Evolutionary conservation across 1,140 invertebrate genomes (phyloP).

Genomic region (Diploscapter pachys): DNA sequence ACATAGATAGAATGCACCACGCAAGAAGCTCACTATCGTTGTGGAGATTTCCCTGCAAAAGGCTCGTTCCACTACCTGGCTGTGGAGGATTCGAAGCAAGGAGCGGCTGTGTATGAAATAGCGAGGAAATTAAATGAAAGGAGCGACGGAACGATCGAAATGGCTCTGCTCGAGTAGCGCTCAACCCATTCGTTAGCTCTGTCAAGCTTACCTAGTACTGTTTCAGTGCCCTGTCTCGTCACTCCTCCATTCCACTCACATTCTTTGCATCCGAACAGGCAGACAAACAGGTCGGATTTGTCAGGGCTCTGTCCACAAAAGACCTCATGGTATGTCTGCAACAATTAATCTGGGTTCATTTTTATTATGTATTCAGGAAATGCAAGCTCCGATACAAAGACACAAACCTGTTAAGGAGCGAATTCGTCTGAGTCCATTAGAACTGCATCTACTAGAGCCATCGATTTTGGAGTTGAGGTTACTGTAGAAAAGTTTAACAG

Average conservation of each 20-base stretch:
- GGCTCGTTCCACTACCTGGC: slow-evolving; percentile 28
- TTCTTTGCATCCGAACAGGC: slow-evolving; percentile 23
- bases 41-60: slow-evolving; percentile 13
- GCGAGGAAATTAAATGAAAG: slow-evolving; percentile 20
- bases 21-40: slow-evolving; percentile 17
- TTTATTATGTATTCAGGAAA: too few species aligned
- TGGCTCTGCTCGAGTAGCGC: slow-evolving; percentile 24
- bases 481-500: too few species aligned
- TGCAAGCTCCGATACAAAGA: too few species aligned
- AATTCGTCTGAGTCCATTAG: neutral
- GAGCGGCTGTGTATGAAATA: slow-evolving; percentile 19
- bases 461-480: slow-evolving; percentile 19
- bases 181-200: too few species aligned
- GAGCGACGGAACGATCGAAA: slow-evolving; percentile 28
- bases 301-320: slow-evolving; percentile 16
- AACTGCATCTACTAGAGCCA: slow-evolving; percentile 23
- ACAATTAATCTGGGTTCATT: too few species aligned
- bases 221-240: slow-evolving; percentile 30
- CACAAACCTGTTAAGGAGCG: too few species aligned
- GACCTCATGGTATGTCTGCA: neutral
- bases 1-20: slow-evolving; percentile 24
- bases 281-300: slow-evolving; percentile 24
- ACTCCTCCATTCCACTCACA: slow-evolving; percentile 21
- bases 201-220: too few species aligned
- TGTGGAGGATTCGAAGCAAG: slow-evolving; percentile 29